Evolutionary conservation across 2,113 vertebrate species (phyloP).

Genomic region (Glareola pratincola): DNA sequence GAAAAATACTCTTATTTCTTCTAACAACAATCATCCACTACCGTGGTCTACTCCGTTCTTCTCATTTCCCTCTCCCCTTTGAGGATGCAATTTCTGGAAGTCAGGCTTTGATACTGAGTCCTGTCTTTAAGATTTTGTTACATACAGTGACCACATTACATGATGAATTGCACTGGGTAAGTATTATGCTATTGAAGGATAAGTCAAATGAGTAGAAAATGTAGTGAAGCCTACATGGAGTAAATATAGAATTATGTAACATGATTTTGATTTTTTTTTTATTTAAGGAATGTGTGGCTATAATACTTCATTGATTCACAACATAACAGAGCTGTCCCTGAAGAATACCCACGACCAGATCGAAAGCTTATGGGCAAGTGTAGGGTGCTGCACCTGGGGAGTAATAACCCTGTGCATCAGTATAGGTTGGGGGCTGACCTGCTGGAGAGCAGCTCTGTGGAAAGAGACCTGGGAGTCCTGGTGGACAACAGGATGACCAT

Average conservation of each 20-base stretch:
- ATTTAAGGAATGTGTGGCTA: neutral
- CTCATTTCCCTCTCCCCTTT: neutral
- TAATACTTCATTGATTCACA: neutral
- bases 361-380: too few species aligned
- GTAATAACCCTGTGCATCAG: too few species aligned
- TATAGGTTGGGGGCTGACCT: too few species aligned
- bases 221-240: accelerated
- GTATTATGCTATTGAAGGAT: neutral
- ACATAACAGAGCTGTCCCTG: neutral
- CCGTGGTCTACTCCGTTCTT: neutral
- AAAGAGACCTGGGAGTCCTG: too few species aligned
- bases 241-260: neutral
- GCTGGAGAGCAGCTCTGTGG: too few species aligned
- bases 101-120: neutral
- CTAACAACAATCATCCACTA: neutral
- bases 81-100: neutral
- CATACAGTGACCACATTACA: neutral
- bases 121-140: neutral
- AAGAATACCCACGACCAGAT: too few species aligned
- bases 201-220: neutral
- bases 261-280: neutral
- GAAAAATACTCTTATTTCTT: neutral
- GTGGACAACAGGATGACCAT: too few species aligned
- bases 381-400: too few species aligned
- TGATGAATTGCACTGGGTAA: neutral